Conservation (phyloP, 2,797 vertebrate species). For the Cyclura pinguis region DNA sequence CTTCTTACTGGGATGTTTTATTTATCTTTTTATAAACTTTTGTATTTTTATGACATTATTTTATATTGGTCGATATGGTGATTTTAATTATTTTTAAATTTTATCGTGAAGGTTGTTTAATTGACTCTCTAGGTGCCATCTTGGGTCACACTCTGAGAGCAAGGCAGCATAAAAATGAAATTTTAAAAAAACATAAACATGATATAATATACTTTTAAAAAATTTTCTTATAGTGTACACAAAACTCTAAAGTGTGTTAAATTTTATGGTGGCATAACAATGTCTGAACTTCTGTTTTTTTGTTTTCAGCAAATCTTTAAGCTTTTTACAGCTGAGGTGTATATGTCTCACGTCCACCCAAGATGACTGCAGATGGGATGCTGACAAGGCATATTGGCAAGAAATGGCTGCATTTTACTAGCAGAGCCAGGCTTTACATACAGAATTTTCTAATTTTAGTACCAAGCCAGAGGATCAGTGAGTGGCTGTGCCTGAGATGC, state of each 20-base stretch:
- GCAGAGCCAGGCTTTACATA: not conserved
- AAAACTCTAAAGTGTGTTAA: not conserved
- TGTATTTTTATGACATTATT: too few species aligned
- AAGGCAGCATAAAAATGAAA: too few species aligned
- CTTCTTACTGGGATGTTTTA: too few species aligned
- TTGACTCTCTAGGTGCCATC: too few species aligned
- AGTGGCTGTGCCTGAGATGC: not conserved
- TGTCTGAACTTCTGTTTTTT: not conserved
- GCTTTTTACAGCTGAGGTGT: not conserved
- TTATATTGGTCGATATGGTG: too few species aligned
- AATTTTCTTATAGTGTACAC: not conserved
- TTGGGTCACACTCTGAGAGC: too few species aligned
- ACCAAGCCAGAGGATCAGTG: not conserved
- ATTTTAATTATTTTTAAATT: too few species aligned
- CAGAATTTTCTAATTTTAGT: not conserved
- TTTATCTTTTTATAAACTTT: too few species aligned
- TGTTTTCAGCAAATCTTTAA: not conserved
- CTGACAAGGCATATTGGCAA: not conserved
- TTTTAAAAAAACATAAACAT: not conserved
- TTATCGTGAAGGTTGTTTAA: too few species aligned
- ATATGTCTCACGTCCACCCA: not conserved
- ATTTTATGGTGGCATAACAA: not conserved
- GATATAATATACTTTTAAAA: not conserved
- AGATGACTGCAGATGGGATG: not conserved
- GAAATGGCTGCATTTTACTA: not conserved